Percentiles rank a stretch among this genome's conserved stretches.
These are phyloP conservation scores for Notarius lentiginosus DNA, from an alignment of 2,113 vertebrate species.

Conservation along the genomic window DNA sequence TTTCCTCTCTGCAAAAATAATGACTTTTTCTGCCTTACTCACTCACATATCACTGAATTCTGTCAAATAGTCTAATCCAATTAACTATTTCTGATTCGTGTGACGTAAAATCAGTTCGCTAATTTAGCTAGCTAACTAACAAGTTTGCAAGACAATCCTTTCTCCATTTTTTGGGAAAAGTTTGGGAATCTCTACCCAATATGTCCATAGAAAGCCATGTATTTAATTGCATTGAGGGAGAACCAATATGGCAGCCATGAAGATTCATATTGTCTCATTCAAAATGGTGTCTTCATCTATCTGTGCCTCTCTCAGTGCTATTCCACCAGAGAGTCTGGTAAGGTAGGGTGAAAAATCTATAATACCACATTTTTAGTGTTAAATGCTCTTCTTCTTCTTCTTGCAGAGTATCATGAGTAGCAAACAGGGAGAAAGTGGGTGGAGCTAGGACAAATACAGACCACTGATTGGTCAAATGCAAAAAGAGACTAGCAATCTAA, in stretches of 20 bases:
- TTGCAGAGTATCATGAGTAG: background rate
- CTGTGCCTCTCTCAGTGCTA: background rate
- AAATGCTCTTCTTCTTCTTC: background rate
- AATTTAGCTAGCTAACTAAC: background rate
- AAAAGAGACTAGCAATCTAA: background rate
- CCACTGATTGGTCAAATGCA: background rate
- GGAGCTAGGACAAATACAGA: background rate
- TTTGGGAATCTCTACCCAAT: background rate
- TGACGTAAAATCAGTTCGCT: background rate
- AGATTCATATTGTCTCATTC: background rate
- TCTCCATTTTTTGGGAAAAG: background rate
- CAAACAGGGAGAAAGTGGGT: background rate
- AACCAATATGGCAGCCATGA: background rate
- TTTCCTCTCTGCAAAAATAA: background rate
- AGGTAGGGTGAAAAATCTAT: background rate
- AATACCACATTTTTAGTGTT: background rate
- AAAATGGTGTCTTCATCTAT: background rate
- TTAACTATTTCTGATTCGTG: background rate
- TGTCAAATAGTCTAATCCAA: background rate
- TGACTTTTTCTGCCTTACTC: background rate
- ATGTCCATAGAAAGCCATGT: background rate
- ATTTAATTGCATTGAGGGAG: background rate
- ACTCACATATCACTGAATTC: background rate
- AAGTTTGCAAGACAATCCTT: background rate
- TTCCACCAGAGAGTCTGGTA: background rate